Conservation (phyloP, 2,113 vertebrate genomes). For the Turnix velox region DNA sequence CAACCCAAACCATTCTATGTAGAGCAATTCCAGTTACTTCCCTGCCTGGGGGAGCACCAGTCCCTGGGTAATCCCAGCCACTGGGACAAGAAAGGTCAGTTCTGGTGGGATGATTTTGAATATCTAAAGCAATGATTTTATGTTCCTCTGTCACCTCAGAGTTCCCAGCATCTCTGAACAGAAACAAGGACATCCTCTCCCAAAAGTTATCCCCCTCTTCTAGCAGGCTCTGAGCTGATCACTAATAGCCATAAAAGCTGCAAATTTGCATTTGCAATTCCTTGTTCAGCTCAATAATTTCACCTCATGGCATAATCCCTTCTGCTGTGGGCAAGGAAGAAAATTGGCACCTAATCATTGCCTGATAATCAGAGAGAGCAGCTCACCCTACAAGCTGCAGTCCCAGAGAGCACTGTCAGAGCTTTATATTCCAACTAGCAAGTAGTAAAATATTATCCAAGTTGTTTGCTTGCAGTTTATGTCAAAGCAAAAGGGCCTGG, state of each 20-base stretch:
- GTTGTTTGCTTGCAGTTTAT: not conserved
- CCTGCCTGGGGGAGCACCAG: not conserved
- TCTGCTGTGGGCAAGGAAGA: not conserved
- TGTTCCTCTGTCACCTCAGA: not conserved
- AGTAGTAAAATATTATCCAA: not conserved
- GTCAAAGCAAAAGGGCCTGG: not conserved
- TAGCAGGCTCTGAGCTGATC: not conserved
- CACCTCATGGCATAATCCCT: not conserved
- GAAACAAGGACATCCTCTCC: not conserved
- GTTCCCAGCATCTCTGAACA: not conserved
- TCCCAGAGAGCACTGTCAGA: not conserved
- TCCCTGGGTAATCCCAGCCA: not conserved
- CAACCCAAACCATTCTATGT: too few species aligned
- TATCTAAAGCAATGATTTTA: fast-evolving
- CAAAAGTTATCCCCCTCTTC: not conserved
- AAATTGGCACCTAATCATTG: not conserved
- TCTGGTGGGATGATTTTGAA: not conserved
- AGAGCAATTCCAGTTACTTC: not conserved
- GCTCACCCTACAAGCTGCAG: not conserved
- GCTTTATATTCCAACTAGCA: not conserved
- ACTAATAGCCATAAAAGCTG: not conserved
- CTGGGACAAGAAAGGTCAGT: not conserved
- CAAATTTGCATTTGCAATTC: not conserved
- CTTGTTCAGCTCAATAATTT: conserved; percentile 1
- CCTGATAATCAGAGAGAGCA: not conserved